phyloP scores from a whole-genome alignment of 2,113 vertebrate species.

The Scomber scombrus region DNA sequence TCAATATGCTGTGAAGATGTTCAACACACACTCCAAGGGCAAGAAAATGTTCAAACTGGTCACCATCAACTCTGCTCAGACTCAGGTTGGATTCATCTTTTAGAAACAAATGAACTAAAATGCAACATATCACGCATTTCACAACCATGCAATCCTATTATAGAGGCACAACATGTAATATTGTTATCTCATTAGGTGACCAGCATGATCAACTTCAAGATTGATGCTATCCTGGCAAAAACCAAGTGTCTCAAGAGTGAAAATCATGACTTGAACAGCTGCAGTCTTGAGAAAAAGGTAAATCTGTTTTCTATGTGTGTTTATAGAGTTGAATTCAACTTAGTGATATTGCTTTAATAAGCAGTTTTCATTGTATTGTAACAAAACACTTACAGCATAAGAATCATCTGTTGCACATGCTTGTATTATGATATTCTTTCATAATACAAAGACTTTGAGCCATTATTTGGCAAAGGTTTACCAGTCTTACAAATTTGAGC shows the following conservation, averaged over 20 bases:
- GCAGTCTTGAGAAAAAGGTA: slow-evolving; percentile 66
- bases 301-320: neutral
- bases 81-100: slow-evolving; percentile 57
- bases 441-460: neutral
- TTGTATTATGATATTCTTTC: neutral
- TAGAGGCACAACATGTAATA: neutral
- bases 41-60: slow-evolving; percentile 68
- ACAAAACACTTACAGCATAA: neutral
- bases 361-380: neutral
- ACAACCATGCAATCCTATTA: too few relatives aligned
- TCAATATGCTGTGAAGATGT: slow-evolving; percentile 40
- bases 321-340: neutral
- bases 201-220: slow-evolving; percentile 64
- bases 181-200: slow-evolving; percentile 63
- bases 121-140: neutral
- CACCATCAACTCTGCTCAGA: slow-evolving; percentile 46
- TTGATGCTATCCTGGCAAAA: slow-evolving; percentile 64
- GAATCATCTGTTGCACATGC: neutral
- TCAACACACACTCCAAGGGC: slow-evolving; percentile 47
- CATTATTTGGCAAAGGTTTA: too few relatives aligned
- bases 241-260: slow-evolving; percentile 73
- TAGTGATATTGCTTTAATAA: neutral
- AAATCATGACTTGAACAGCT: slow-evolving; percentile 63
- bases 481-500: too few relatives aligned
- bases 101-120: neutral